These are phyloP conservation scores for Rhinoraja longicauda DNA, from an alignment of 2,797 vertebrate species.

Conservation along the genomic window DNA sequence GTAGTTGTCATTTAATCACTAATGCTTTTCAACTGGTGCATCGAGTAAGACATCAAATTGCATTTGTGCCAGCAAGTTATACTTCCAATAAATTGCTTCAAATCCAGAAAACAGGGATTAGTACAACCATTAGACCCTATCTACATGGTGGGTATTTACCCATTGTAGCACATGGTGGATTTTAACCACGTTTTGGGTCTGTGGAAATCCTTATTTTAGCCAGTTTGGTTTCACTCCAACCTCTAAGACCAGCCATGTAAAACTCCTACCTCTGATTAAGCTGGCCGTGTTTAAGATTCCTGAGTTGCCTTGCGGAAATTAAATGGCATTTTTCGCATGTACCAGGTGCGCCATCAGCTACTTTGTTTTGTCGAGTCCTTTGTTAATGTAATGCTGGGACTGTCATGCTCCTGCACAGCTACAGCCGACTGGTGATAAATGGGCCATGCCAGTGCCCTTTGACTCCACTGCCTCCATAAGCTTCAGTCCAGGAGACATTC, in stretches of 20 bases:
- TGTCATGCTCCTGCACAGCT: neutral
- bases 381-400: neutral
- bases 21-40: neutral
- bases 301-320: neutral
- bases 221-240: neutral
- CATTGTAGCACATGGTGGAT: neutral
- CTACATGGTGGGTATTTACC: neutral
- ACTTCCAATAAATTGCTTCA: neutral
- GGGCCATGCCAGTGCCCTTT: neutral
- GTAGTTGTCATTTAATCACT: no score
- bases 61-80: neutral
- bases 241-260: neutral
- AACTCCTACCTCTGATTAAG: neutral
- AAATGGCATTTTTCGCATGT: slow-evolving; percentile 15
- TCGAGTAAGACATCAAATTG: neutral
- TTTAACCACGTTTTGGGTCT: neutral
- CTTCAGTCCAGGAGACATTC: slow-evolving; percentile 41
- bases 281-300: neutral
- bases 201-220: neutral
- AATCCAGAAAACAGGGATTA: neutral
- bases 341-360: slow-evolving; percentile 1
- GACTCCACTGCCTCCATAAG: slow-evolving; percentile 35
- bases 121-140: neutral
- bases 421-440: neutral
- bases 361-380: neutral